These are phyloP conservation scores for Sycophaga agraensis DNA, from an alignment of 1,140 invertebrate species.

Conservation along the genomic window DNA sequence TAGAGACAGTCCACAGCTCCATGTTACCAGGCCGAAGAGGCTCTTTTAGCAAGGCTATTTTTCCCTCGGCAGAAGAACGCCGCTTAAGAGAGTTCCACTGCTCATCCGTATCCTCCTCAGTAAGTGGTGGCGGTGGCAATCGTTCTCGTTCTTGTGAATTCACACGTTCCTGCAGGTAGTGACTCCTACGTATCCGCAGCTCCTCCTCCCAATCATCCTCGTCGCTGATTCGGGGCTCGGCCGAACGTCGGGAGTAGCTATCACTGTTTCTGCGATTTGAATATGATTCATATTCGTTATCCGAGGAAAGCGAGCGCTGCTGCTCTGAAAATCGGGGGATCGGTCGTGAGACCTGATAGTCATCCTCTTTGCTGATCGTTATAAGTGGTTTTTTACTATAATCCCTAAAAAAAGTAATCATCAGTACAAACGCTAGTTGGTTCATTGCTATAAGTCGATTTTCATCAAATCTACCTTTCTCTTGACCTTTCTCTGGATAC, in stretches of 20 bases:
- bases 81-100: constrained; percentile 40
- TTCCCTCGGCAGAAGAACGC: constrained; percentile 53
- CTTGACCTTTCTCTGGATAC: constrained; percentile 14
- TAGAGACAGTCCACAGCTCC: constrained; percentile 52
- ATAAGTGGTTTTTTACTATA: constrained; percentile 15
- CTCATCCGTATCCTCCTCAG: constrained; percentile 35
- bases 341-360: constrained; percentile 31
- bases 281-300: constrained; percentile 43
- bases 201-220: constrained; percentile 54
- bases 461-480: too few species aligned
- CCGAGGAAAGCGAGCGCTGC: constrained; percentile 40
- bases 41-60: constrained; percentile 49
- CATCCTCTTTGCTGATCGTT: constrained; percentile 31
- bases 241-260: constrained; percentile 17
- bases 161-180: constrained; percentile 36
- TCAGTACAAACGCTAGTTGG: too few species aligned
- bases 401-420: constrained; percentile 6
- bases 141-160: constrained; percentile 32
- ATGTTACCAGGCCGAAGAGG: constrained; percentile 44
- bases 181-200: constrained; percentile 42
- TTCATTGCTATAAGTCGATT: not conserved
- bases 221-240: constrained; percentile 42
- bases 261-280: not conserved
- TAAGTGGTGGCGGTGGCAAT: not conserved
- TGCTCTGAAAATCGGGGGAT: constrained; percentile 33